Evolutionary conservation across 2,113 vertebrate genomes (phyloP), one percentile per base, ranked within the genome.

Genomic region (Pterocles burchelli): DNA sequence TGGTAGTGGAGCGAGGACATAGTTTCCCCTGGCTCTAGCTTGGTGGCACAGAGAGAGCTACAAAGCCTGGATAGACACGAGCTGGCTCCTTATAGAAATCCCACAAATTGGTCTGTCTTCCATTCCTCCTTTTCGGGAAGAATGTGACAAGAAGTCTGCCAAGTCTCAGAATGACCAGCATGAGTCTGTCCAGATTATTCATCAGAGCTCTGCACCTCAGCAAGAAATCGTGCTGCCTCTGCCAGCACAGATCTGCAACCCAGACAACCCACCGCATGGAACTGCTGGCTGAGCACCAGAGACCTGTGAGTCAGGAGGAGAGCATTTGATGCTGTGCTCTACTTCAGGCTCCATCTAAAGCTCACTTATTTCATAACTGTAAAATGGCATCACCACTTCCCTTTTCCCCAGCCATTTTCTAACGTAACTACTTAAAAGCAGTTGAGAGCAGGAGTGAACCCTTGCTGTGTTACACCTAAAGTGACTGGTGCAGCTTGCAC

Each of bases 121-220:
- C 43, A 6, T 12, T 41, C 31, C 61, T 78, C 51, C 49, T 49
- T 34, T 18, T 36, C 1, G 5, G 31, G 31, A 61, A 24, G 24
- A 38, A 7, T 4, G 0, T 4, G 11, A 7, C 1, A 0, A 36
- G 28, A 26, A 11, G 21, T 11, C 86, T 57, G 63, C 19, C 5
- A 1, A 22, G 61, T 11, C 34, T 59, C 89, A 25, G n/a, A 80
- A 71, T 5, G 73, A 52, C 51, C 77, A 62, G 76, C 54, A 5
- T 6, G 3, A 46, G 48, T 33, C 58, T 80, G 79, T 31, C 65
- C 92, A 16, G 48, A 15, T 24, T 15, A 67, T 22, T 65, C 65
- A 51, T 63, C 77, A 21, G 25, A 46, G 24, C 51, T 80, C 49
- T 73, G 72, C 54, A 87, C 21, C 68, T 75, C 66, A 17, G 46